Evolutionary conservation across 2,113 vertebrate genomes (phyloP), one percentile per base, ranked within the genome.

Genomic region (Anoplopoma fimbria): DNA sequence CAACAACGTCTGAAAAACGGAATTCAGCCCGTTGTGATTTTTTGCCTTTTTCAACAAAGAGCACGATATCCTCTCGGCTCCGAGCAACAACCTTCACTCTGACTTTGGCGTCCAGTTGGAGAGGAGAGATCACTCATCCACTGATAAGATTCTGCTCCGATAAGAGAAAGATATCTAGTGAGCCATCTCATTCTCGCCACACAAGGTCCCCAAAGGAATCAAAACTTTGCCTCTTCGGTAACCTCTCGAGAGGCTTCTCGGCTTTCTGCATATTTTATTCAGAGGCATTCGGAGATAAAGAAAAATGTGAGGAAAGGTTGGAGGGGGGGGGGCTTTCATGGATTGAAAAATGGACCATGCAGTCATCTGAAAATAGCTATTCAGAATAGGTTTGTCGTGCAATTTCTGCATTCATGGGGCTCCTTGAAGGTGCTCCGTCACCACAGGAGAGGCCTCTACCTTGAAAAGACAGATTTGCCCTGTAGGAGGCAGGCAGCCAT

Each of bases 401-500:
- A 76, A 42, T 65, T 78, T 69, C 34, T 68, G 73, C 61, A 76
- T 82, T 83, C 75, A 62, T 9, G 17, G 47, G 63, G 23, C 42
- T 84, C 85, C 74, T 65, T 15, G 12, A n/a, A 77, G 68, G 85
- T 82, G 57, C 75, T 88, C 67, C 68, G 68, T 87, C 91, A 81
- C 65, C 74, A 53, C 65, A 17, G 40, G 81, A 77, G 58, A 81
- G 61, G 58, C 31, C 45, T 9, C 75, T 61, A 61, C 86, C 82
- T 86, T 86, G 89, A 82, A 55, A 83, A 88, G 92, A 93, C 79
- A 62, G 79, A 88, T 89, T 81, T 75, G 67, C 68, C 58, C 75
- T 53, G 55, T 79, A 74, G 78, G 80, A 89, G 70, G 62, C 75
- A 53, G 67, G 71, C 40, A 58, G 75, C 57, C 76, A 84, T 78